These are phyloP conservation scores for Cephus sareptanus DNA, from an alignment of 2,888 invertebrate species.

Conservation along the genomic window DNA sequence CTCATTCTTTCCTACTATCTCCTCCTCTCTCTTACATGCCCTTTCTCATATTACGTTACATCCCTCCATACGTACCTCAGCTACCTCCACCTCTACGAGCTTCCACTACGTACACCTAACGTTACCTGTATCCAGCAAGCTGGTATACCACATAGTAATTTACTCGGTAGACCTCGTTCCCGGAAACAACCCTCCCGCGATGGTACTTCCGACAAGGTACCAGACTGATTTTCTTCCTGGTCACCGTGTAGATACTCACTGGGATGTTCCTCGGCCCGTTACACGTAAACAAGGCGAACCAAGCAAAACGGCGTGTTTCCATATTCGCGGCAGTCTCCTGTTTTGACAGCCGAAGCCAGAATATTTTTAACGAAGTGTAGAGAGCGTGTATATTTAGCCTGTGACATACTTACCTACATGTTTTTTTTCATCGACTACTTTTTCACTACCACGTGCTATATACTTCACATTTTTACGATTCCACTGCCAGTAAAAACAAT, in stretches of 20 bases:
- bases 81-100: background rate
- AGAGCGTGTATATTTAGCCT: slow-evolving; percentile 16
- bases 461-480: background rate
- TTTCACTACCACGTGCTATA: background rate
- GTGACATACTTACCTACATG: slow-evolving; percentile 21
- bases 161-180: background rate
- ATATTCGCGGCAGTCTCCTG: slow-evolving; percentile 2
- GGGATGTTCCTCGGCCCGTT: background rate
- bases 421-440: background rate
- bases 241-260: background rate
- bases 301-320: background rate
- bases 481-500: background rate
- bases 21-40: slow-evolving; percentile 6
- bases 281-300: slow-evolving; percentile 1
- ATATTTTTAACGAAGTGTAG: slow-evolving; percentile 3
- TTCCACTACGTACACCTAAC: background rate
- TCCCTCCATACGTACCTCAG: background rate
- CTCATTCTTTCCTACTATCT: slow-evolving; percentile 17
- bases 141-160: background rate
- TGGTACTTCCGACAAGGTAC: background rate
- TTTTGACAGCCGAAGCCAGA: slow-evolving; percentile 9
- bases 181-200: background rate
- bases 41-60: background rate
- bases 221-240: background rate
- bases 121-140: background rate